These are phyloP conservation scores for Eretmochelys imbricata DNA, from an alignment of 2,113 vertebrate genomes.

Conservation along the genomic window DNA sequence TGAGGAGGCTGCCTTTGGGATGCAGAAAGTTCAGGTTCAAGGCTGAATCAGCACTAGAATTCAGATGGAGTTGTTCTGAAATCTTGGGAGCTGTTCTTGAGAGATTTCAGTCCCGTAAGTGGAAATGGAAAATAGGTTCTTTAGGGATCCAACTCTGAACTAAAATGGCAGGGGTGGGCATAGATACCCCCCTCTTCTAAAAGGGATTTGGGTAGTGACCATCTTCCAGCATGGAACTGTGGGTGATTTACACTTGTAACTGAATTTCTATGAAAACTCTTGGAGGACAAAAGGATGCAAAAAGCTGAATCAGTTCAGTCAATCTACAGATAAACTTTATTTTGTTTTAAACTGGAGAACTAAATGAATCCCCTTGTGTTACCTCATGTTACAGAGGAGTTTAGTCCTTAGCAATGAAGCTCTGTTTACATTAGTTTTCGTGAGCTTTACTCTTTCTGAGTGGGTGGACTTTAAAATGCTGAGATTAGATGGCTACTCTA, in stretches of 20 bases:
- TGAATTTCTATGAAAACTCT: background rate
- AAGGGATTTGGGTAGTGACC: background rate
- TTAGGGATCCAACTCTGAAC: background rate
- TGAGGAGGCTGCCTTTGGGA: background rate
- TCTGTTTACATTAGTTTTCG: background rate
- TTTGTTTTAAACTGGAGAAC: background rate
- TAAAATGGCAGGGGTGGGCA: background rate
- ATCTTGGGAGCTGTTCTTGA: background rate
- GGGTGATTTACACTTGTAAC: background rate
- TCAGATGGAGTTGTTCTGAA: background rate
- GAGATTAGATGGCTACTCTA: conserved; percentile 5
- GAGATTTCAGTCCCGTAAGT: background rate
- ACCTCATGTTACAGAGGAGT: background rate
- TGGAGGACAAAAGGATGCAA: background rate
- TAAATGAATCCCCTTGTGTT: background rate
- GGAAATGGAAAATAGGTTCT: fast-evolving
- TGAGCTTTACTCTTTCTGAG: background rate
- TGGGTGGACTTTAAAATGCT: conserved; percentile 7
- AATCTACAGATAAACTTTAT: background rate
- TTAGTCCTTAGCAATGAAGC: background rate
- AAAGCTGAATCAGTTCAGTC: background rate
- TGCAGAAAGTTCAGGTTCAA: background rate
- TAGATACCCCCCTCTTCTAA: background rate
- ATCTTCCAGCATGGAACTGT: background rate
- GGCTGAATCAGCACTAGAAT: background rate